A percentile compares a stretch with the other conserved stretches of the same genome.
Conservation (phyloP, 1,140 invertebrate species). For the Dendrolimus punctatus region DNA sequence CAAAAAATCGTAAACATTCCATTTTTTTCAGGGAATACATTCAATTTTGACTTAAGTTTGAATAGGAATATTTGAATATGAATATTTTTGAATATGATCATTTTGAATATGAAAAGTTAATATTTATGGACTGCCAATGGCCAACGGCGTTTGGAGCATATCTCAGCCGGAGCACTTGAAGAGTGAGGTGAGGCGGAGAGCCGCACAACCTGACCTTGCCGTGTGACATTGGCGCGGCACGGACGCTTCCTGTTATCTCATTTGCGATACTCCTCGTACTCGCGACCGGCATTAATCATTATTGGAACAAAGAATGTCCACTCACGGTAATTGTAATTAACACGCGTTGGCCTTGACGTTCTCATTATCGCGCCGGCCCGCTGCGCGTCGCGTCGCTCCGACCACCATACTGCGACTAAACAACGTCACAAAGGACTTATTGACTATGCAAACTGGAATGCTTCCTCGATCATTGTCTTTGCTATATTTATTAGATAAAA, state of each 20-base stretch:
- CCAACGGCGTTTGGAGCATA: no score
- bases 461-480: constrained; percentile 56
- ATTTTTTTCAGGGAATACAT: no score
- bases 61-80: no score
- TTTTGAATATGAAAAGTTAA: no score
- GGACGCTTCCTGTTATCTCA: constrained; percentile 66
- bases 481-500: constrained; percentile 26
- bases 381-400: constrained; percentile 15
- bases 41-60: no score
- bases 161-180: constrained; percentile 2
- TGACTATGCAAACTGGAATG: constrained; percentile 42
- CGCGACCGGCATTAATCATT: constrained; percentile 61
- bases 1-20: no score
- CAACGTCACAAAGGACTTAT: constrained; percentile 55
- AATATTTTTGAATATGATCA: no score
- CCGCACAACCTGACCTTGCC: constrained; percentile 34
- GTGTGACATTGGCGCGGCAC: constrained; percentile 50
- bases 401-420: constrained; percentile 35
- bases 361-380: constrained; percentile 42
- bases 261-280: constrained; percentile 51
- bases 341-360: constrained; percentile 56
- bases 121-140: no score
- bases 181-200: constrained; percentile 3
- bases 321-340: constrained; percentile 68
- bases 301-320: constrained; percentile 70